A percentile compares a stretch with the other conserved stretches of the same genome.
These are phyloP conservation scores for Tachina grossa DNA, from an alignment of 2,888 invertebrate genomes.

Conservation along the genomic window DNA sequence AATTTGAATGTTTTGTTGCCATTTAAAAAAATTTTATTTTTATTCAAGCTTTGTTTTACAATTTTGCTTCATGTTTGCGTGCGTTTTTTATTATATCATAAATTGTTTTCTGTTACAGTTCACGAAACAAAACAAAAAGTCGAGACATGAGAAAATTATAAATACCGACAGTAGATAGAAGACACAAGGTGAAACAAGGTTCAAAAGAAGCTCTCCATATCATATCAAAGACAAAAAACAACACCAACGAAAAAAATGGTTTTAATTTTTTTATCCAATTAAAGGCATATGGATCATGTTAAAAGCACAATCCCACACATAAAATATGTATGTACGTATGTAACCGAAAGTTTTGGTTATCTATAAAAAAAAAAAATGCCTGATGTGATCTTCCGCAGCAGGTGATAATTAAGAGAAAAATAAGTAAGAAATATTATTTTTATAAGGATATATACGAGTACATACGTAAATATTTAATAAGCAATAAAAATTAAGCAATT, in stretches of 20 bases:
- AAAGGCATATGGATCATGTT: conserved; percentile 36
- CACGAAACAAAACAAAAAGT: conserved; percentile 46
- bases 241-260: conserved; percentile 26
- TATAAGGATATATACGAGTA: background rate
- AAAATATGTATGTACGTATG: background rate
- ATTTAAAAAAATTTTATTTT: conserved; percentile 1
- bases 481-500: too few relatives aligned
- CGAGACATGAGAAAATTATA: conserved; percentile 28
- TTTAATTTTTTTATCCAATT: conserved; percentile 58
- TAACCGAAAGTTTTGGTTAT: conserved; percentile 6
- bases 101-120: conserved; percentile 52
- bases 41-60: background rate
- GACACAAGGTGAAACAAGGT: conserved; percentile 49
- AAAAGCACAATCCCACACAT: conserved; percentile 32
- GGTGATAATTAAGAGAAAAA: conserved; percentile 17
- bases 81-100: conserved; percentile 42
- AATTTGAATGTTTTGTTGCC: conserved; percentile 39
- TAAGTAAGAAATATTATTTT: background rate
- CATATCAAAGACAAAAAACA: conserved; percentile 22
- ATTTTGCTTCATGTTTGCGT: conserved; percentile 21
- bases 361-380: conserved; percentile 6
- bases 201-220: conserved; percentile 46
- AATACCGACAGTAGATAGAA: conserved; percentile 14
- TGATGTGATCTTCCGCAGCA: conserved; percentile 38
- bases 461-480: too few relatives aligned